These are phyloP conservation scores for Siphamia tubifer DNA, from an alignment of 2,113 vertebrate genomes.

Conservation along the genomic window DNA sequence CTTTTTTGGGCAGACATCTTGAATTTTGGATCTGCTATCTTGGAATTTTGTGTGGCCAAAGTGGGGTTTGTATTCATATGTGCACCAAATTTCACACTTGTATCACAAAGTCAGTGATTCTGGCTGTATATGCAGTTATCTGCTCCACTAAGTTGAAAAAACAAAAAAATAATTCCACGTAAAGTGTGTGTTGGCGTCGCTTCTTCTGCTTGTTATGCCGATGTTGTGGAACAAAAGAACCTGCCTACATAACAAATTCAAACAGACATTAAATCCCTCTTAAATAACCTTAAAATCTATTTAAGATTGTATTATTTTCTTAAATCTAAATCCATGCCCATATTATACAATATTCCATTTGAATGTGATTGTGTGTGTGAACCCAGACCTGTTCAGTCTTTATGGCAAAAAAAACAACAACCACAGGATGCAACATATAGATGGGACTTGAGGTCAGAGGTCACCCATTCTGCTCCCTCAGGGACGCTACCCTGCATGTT, in stretches of 20 bases:
- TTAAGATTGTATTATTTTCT: slow-evolving; percentile 28
- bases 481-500: no score
- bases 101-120: no score
- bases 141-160: no score
- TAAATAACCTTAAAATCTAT: slow-evolving; percentile 51
- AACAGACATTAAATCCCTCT: slow-evolving; percentile 55
- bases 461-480: no score
- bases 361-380: slow-evolving; percentile 56
- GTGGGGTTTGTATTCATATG: no score
- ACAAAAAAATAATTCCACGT: not conserved
- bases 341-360: slow-evolving; percentile 59
- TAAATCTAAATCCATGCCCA: slow-evolving; percentile 50
- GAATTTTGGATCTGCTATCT: no score
- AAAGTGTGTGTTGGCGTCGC: slow-evolving; percentile 24
- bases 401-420: slow-evolving; percentile 33
- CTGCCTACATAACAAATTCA: slow-evolving; percentile 50
- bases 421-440: slow-evolving; percentile 19
- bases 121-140: no score
- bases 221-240: slow-evolving; percentile 24
- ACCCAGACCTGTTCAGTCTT: slow-evolving; percentile 27
- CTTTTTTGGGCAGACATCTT: no score
- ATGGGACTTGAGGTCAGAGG: no score
- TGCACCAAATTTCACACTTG: no score
- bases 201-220: slow-evolving; percentile 34
- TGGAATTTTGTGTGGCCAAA: no score